Percentiles rank a stretch among this genome's conserved stretches.
These are phyloP conservation scores for Drosophila paramelanica DNA, from an alignment of 2,888 invertebrate genomes.

Conservation along the genomic window DNA sequence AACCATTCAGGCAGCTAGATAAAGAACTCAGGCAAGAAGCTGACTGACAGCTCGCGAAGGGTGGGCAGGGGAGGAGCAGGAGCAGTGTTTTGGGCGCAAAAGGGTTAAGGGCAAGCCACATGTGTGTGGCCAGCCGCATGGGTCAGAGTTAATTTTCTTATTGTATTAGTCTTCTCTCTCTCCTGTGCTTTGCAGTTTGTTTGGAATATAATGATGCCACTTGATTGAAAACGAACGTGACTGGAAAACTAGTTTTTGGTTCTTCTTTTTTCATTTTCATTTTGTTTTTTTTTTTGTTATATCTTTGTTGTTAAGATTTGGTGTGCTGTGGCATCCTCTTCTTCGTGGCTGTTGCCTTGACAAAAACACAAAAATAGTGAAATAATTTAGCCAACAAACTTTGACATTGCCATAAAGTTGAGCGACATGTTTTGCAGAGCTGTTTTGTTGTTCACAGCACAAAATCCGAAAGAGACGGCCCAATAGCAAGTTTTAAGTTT, in stretches of 20 bases:
- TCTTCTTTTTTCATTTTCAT: constrained; percentile 39
- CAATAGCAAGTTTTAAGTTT: constrained; percentile 3
- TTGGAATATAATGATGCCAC: constrained; percentile 80
- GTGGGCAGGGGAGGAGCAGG: neutral
- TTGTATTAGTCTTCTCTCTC: constrained; percentile 61
- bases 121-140: constrained; percentile 31
- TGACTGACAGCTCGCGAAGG: constrained; percentile 35
- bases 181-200: constrained; percentile 47
- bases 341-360: constrained; percentile 29
- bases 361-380: constrained; percentile 43
- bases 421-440: constrained; percentile 68
- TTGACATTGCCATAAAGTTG: constrained; percentile 57
- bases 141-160: constrained; percentile 72
- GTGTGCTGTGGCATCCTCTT: constrained; percentile 26
- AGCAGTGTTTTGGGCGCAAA: constrained; percentile 18
- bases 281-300: constrained; percentile 13
- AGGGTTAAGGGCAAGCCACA: constrained; percentile 62
- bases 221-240: constrained; percentile 84
- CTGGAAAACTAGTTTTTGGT: constrained; percentile 81
- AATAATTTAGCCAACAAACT: constrained; percentile 72
- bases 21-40: constrained; percentile 30
- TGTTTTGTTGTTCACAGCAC: constrained; percentile 37
- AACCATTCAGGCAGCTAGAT: constrained; percentile 48
- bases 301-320: constrained; percentile 3
- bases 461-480: neutral